Evolutionary conservation across 2,113 vertebrate species (phyloP), one percentile per base, ranked within the genome.

Genomic region (Clarias macrocephalus): DNA sequence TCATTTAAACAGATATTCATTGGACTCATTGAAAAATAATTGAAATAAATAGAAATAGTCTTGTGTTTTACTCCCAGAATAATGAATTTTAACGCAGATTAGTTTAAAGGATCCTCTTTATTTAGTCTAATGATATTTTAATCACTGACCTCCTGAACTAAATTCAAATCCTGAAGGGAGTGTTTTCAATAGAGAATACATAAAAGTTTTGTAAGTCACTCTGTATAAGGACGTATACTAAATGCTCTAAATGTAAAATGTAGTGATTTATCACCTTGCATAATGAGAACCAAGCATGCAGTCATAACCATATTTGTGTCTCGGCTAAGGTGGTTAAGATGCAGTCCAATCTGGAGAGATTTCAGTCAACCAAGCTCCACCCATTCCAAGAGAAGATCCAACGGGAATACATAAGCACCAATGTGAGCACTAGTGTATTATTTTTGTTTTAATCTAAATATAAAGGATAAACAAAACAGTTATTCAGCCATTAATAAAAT

Each of bases 311-410:
- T 73, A 30, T 73, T 77, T 88, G 79, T 59, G 54, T 2, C 4
- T 91, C 18, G 90, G 57, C 86, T 88, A 87, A 95, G 98, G 97
- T 99, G 93, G 94, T 97, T 72, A 99, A 99, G 95, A 99, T 99
- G 98, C 97, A 94, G 92, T 96, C 96, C 91, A 99, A 98, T 93
- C 95, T 99, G 65, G 98, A 99, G 93, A 96, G 96, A 94, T 99
- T 99, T 93, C 98, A 99, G 93, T 92, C 97, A 92, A 97, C 97
- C 86, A 99, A 99, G 93, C 96, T 99, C 89, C 95, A 95, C 90
- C 98, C 98, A 91, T 99, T 99, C 94, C 96, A 99, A 93, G 98
- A 98, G 88, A 99, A 99, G 92, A 95, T 99, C 92, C 96, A 97
- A 77, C 97, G 96, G 91, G 97, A 99, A 93, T 99, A 99, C 95